Conservation (phyloP, 30 jellyfish, hydroid and myxozoan species). For the Cassiopea xamachana region DNA sequence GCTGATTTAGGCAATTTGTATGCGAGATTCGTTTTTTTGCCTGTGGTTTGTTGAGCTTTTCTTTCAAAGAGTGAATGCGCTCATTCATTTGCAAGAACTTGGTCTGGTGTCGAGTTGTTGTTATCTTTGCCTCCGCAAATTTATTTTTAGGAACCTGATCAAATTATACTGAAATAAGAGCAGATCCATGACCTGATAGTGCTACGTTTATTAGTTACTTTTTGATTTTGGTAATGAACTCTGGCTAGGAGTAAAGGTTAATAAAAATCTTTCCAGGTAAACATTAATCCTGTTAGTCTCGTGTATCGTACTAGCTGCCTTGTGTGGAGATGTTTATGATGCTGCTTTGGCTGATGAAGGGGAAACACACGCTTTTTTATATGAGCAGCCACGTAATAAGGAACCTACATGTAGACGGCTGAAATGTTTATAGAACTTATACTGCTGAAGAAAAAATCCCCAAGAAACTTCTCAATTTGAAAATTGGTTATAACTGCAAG, state of each 20-base stretch:
- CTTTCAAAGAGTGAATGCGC: background rate
- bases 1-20: no score
- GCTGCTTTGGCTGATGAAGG: no score
- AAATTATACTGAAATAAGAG: background rate
- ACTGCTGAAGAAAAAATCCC: no score
- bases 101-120: background rate
- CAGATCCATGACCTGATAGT: background rate
- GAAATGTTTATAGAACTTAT: no score
- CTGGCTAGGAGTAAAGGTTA: background rate
- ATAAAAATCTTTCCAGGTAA: background rate
- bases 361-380: no score
- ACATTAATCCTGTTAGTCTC: background rate
- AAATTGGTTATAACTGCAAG: no score
- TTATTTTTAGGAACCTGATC: background rate
- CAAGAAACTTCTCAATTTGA: no score
- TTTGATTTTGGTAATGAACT: background rate
- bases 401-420: no score
- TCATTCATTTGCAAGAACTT: background rate
- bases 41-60: background rate
- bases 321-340: background rate
- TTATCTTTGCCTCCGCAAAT: background rate
- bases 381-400: no score
- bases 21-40: no score
- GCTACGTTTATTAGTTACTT: background rate
- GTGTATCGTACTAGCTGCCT: background rate